Percentiles rank a stretch among this genome's conserved stretches.
phyloP scores from a whole-genome alignment of 1,140 invertebrate genomes.

The Drosophila nikananu region DNA sequence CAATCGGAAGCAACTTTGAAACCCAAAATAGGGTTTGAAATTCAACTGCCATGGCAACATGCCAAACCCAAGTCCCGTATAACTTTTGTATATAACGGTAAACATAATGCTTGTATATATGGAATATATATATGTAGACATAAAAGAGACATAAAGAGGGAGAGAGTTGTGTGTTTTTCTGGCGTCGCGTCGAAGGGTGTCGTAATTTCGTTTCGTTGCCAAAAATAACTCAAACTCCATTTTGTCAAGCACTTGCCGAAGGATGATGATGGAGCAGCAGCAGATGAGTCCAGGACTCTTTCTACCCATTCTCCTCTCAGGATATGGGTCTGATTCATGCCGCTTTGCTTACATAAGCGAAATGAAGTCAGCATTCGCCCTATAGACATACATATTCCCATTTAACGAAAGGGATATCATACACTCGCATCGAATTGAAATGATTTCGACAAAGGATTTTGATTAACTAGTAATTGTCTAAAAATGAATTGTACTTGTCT shows the following conservation, averaged over 20 bases:
- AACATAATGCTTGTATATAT: conserved; percentile 24
- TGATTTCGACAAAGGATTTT: neutral
- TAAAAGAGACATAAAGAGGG: conserved; percentile 40
- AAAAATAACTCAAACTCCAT: conserved; percentile 81
- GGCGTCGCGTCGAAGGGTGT: conserved; percentile 60
- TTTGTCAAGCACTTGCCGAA: conserved; percentile 46
- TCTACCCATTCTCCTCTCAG: conserved; percentile 4
- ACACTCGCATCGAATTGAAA: conserved; percentile 13
- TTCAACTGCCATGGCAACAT: conserved; percentile 73
- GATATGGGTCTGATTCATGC: conserved; percentile 52
- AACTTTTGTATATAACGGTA: conserved; percentile 42
- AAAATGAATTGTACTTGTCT: no score
- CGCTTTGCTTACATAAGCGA: conserved; percentile 49
- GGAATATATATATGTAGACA: conserved; percentile 21
- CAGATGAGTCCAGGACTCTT: conserved; percentile 1
- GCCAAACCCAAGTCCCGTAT: conserved; percentile 10
- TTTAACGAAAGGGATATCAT: conserved; percentile 32
- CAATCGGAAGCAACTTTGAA: conserved; percentile 84
- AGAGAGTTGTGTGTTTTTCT: conserved; percentile 33
- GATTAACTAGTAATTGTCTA: neutral
- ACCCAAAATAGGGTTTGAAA: conserved; percentile 84
- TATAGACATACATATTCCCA: conserved; percentile 60
- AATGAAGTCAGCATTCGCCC: conserved; percentile 72
- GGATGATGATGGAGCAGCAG: conserved; percentile 18
- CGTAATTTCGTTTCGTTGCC: conserved; percentile 82